Evolutionary conservation across 2,113 vertebrate genomes (phyloP), one percentile per base, ranked within the genome.

Genomic region (Brienomyrus brachyistius): DNA sequence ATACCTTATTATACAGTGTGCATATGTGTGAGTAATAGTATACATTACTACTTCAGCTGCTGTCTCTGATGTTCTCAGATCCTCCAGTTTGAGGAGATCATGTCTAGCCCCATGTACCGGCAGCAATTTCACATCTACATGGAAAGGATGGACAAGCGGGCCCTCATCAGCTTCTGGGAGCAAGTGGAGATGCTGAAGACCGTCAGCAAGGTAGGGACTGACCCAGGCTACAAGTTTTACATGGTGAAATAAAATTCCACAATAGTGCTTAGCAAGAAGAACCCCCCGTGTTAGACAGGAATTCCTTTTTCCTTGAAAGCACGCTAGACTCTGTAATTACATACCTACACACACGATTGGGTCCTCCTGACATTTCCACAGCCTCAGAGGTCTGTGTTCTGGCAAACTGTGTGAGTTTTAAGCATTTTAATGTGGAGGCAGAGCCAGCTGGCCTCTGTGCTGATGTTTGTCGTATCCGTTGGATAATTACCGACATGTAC

Each of bases 11-110:
- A 50, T 50, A 50, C 10, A 50, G 48, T 11, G 10, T 50, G 48
- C 48, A 50, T 50, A 52, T 52, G 51, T 56, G 0, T 56, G 54
- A 19, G 0, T 3, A n/a, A 62, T 62, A 62, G 56, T 62, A 62
- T n/a, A 62, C 56, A 5, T n/a, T 62, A 62, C 23, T 62, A 62
- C 43, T 19, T 15, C 13, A 56, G n/a, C 59, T 13, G 43, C 47
- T 48, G 10, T 27, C 27, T 43, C 50, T 56, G 48, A 35, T 13
- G 5, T 62, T 56, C 52, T 62, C 91, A 99, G 98, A 99, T 99
- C 93, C 97, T 99, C 92, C 98, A 99, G 91, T 99, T 99, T 92
- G 97, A 99, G 88, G 98, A 99, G 90, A 99, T 99, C 94, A 94
- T 99, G 95, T 95, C 94, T 87, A 98, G 94, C 89, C 91, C 96